These are phyloP conservation scores for Lepetodrilus schrolli DNA, from an alignment of 2,888 invertebrate genomes.

Conservation along the genomic window DNA sequence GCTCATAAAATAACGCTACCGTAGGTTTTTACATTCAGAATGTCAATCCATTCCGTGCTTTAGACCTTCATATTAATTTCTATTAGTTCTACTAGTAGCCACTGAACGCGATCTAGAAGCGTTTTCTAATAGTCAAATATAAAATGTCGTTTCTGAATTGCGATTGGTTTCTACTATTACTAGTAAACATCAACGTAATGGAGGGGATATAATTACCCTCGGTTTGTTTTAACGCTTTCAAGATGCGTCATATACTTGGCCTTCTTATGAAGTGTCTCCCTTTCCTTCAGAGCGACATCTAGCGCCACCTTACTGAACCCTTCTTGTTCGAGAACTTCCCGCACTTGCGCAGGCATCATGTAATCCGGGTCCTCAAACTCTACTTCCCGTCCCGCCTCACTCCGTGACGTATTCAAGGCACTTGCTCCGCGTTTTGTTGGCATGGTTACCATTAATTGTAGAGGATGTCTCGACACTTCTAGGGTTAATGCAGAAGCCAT, in stretches of 20 bases:
- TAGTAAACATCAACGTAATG: too few relatives aligned
- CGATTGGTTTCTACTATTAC: too few relatives aligned
- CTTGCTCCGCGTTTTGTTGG: neutral
- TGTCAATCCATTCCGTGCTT: too few relatives aligned
- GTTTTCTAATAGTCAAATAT: too few relatives aligned
- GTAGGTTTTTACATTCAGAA: too few relatives aligned
- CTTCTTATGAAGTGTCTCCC: slow-evolving; percentile 16
- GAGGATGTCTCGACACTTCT: neutral
- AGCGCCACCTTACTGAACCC: slow-evolving; percentile 34
- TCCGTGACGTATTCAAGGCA: neutral
- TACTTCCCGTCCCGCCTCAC: neutral
- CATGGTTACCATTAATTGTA: neutral
- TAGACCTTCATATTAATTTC: too few relatives aligned
- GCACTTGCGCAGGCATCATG: slow-evolving; percentile 53
- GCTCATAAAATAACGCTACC: too few relatives aligned
- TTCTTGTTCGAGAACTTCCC: slow-evolving; percentile 52
- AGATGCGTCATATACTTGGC: slow-evolving; percentile 22
- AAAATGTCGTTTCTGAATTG: too few relatives aligned
- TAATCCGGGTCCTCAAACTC: slow-evolving; percentile 46
- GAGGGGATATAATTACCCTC: too few relatives aligned
- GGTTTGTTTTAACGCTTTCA: slow-evolving; percentile 5
- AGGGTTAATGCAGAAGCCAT: neutral
- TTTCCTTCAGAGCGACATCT: neutral
- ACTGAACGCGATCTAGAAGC: too few relatives aligned
- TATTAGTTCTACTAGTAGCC: too few relatives aligned